Evolutionary conservation across 2,797 vertebrate species (phyloP), one percentile per base, ranked within the genome.

Genomic region (Botia almorhae): DNA sequence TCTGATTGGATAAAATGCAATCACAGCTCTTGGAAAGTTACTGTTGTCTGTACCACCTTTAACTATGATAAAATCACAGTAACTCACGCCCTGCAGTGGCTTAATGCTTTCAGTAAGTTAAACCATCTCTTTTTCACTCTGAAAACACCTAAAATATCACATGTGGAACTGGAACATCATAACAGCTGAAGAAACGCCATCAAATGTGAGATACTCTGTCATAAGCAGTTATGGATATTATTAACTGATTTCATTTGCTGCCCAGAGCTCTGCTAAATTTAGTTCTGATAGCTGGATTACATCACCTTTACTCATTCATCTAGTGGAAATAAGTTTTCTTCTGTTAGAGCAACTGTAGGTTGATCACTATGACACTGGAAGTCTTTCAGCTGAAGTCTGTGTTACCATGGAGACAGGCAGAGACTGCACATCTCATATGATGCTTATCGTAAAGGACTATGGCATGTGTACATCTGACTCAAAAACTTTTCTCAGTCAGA

Each of bases 361-460:
- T 77, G 64, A 60, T 75, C 43, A 19, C 64, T 74, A 51, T 75
- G 80, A 87, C 60, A 84, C 81, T 65, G 56, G 48, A 50, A 71
- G 51, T 48, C 76, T 84, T 76, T 75, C 78, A 82, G 80, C 64
- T 19, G 43, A 56, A 33, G 58, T 19, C 63, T 83, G 53, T 5
- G 86, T 90, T 84, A 76, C 89, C 89, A 89, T 90, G 88, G 89
- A 89, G 90, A 90, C 89, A 78, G 77, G 82, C 76, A 70, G 58
- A 81, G 78, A 84, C 81, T 63, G 53, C 58, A 80, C 78, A 67
- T 72, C 63, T 68, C 53, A 65, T 6, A 68, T 56, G 21, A 70
- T 80, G 48, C 58, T 82, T 60, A n/a, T 78, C 48, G 67, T 69
- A 84, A 29, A 70, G 74, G 71, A 19, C 56, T 72, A 65, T 53